Evolutionary conservation across 2,113 vertebrate genomes (phyloP).

Genomic region (Tupaia tana): DNA sequence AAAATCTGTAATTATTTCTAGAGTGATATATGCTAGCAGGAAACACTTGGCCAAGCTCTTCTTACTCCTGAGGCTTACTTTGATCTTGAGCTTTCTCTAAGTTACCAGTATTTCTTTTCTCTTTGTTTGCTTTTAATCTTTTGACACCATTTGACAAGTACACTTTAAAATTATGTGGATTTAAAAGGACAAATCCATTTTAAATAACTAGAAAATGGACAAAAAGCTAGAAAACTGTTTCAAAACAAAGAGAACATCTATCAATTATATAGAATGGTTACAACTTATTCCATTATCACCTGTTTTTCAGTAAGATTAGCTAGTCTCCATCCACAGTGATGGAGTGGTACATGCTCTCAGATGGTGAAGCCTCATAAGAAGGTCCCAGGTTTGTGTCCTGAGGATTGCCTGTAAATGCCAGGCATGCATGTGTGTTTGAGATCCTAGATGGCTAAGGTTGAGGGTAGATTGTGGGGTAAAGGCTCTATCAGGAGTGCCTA

Average conservation of each 20-base stretch:
- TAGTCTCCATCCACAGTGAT: not conserved
- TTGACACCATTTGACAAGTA: not conserved
- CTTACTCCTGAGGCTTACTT: not conserved
- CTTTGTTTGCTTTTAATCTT: slow-evolving; percentile 12
- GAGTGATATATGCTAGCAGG: not conserved
- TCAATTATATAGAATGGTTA: slow-evolving; percentile 77
- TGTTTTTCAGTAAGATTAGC: slow-evolving; percentile 82
- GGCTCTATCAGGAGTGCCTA: too few species aligned
- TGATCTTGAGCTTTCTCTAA: not conserved
- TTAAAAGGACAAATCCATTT: slow-evolving; percentile 23
- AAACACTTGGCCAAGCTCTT: not conserved
- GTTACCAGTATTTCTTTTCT: not conserved
- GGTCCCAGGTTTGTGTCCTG: too few species aligned
- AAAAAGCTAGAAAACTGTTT: slow-evolving; percentile 54
- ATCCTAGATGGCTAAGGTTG: too few species aligned
- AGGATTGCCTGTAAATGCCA: too few species aligned
- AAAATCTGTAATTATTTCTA: slow-evolving; percentile 14
- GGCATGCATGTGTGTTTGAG: too few species aligned
- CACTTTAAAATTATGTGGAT: slow-evolving; percentile 29
- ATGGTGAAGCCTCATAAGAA: too few species aligned
- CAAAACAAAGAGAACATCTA: slow-evolving; percentile 60
- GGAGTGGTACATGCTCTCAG: too few species aligned
- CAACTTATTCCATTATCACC: slow-evolving; percentile 78
- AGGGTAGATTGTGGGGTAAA: too few species aligned
- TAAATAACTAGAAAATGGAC: too few species aligned